Percentiles rank a stretch among this genome's conserved stretches.
phyloP scores from a whole-genome alignment of 2,113 vertebrate species.

The Engraulis encrasicolus region DNA sequence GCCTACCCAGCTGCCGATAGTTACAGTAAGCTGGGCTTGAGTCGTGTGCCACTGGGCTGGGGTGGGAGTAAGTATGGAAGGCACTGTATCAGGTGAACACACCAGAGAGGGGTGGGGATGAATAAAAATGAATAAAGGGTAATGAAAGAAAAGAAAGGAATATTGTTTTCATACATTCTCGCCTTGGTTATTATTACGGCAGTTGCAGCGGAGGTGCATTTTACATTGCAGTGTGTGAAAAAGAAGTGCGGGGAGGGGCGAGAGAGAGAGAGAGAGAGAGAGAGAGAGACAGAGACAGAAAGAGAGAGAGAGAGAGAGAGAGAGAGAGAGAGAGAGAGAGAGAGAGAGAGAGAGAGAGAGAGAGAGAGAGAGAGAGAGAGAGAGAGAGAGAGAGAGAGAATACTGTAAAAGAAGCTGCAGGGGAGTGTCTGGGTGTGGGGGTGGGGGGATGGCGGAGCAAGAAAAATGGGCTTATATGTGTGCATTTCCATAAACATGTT shows the following conservation, averaged over 20 bases:
- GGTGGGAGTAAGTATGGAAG: slow-evolving; percentile 42
- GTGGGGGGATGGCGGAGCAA: too few species aligned
- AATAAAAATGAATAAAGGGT: background rate
- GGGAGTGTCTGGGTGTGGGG: too few species aligned
- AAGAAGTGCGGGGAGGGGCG: slow-evolving; percentile 48
- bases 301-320: background rate
- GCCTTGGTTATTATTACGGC: background rate
- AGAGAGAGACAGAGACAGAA: background rate
- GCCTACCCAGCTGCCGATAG: too few species aligned
- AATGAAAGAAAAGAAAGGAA: background rate
- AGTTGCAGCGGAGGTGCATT: background rate
- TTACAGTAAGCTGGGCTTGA: too few species aligned
- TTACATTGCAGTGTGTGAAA: background rate
- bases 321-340: too few species aligned
- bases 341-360: slow-evolving; percentile 52
- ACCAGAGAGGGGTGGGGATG: too few species aligned
- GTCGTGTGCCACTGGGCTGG: background rate
- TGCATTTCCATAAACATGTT: slow-evolving; percentile 69
- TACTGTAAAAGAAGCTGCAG: too few species aligned
- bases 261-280: slow-evolving; percentile 48
- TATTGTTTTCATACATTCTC: background rate
- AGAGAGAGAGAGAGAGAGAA: too few species aligned
- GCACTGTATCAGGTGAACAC: slow-evolving; percentile 32
- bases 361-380: too few species aligned
- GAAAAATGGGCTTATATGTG: background rate